Base-by-base conservation (phyloP, 2,888 invertebrate genomes). In the Agonum fuliginosum region DNA sequence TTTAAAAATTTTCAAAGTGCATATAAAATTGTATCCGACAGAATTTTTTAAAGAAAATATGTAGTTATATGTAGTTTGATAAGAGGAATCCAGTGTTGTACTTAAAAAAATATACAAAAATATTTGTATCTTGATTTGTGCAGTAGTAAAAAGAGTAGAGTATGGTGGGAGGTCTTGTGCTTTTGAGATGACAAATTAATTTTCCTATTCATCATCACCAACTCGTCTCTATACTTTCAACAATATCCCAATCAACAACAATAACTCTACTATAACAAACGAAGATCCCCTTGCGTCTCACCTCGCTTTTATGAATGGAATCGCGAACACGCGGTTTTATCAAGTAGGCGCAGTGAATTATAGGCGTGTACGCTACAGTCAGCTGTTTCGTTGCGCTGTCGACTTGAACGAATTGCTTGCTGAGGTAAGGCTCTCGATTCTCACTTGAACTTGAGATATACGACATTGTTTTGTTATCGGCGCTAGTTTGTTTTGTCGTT, bases 391-490 rank as follows among this genome's bases (percentile, higher is more conserved):
- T 10, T 37, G 37, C 8, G 37, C 37, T 37, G 37, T 48, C 48
- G 48, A 48, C 19, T 46, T 14, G 46, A 46, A 46, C 46, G 46
- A 46, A 46, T 46, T 17, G 37, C 37, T 37, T 37, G 37, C 37
- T 37, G n/a, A 37, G 46, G 46, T 24, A 22, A 24, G 27, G 24
- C 24, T 54, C 58, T 62, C 30, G 10, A 2, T 27, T 62, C 58
- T 30, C 37, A 54, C 58, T 62, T 62, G 58, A 62, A 62, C 58
- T 62, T 62, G 58, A 62, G 58, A 62, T 62, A 62, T 62, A 62
- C 58, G 30, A 62, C 58, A 62, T 62, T 62, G 58, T 62, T 62
- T 62, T 27, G 14, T 62, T 62, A 62, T 62, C 58, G 58, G 12
- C 17, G 30, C 30, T 62, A 27, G 58, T 62, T 62, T 62, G 58